These are phyloP conservation scores for Gobio gobio DNA, from an alignment of 2,113 vertebrate species.

Conservation along the genomic window DNA sequence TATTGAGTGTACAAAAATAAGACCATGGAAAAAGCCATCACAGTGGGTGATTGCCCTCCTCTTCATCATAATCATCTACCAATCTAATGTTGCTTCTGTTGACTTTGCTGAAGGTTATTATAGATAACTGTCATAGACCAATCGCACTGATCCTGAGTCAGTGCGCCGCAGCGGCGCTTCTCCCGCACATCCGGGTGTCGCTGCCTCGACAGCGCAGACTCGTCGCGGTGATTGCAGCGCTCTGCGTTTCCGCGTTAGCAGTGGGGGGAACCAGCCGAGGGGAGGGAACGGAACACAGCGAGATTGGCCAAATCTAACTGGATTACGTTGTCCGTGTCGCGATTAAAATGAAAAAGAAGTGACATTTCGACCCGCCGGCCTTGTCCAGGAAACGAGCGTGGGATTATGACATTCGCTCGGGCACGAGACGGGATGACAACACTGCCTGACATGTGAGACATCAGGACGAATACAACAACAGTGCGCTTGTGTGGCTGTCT, in stretches of 20 bases:
- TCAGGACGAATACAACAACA: constrained; percentile 59
- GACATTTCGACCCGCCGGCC: constrained; percentile 29
- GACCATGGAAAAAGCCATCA: not conserved
- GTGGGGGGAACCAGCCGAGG: constrained; percentile 55
- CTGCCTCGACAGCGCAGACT: constrained; percentile 67
- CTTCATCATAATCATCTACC: not conserved
- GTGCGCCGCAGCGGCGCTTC: constrained; percentile 16
- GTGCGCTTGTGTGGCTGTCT: constrained; percentile 69
- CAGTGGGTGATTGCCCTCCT: not conserved
- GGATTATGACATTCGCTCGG: constrained; percentile 36
- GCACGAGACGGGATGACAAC: constrained; percentile 63
- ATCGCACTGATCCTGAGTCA: constrained; percentile 34
- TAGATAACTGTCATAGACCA: not conserved
- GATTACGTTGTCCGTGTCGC: constrained; percentile 55
- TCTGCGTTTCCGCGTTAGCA: constrained; percentile 76
- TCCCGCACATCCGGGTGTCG: constrained; percentile 57
- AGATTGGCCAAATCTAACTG: constrained; percentile 59
- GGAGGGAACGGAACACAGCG: constrained; percentile 64
- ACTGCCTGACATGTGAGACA: constrained; percentile 71
- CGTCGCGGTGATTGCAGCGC: constrained; percentile 65
- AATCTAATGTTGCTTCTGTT: not conserved
- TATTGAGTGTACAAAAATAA: not conserved
- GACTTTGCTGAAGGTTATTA: constrained; percentile 21
- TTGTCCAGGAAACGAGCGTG: constrained; percentile 19
- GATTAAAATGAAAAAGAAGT: constrained; percentile 62